phyloP scores from a whole-genome alignment of 2,797 vertebrate species.

The Acropternis orthonyx region DNA sequence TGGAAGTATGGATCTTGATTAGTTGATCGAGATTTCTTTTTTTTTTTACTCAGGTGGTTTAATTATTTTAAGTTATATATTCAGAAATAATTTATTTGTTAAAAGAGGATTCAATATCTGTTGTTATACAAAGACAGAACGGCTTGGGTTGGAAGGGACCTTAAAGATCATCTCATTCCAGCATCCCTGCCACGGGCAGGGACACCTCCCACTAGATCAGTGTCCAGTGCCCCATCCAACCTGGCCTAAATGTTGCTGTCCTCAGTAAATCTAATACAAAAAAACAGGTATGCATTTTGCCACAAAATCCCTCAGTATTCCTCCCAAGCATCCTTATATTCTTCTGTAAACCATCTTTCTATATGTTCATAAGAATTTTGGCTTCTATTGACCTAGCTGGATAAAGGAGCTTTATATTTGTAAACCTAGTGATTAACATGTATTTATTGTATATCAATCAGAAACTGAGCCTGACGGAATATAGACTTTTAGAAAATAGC shows the following conservation, averaged over 20 bases:
- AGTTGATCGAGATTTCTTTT: neutral
- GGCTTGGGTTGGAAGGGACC: neutral
- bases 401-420: neutral
- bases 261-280: neutral
- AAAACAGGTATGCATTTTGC: neutral
- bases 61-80: neutral
- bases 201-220: neutral
- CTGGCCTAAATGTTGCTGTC: neutral
- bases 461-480: neutral
- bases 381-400: neutral
- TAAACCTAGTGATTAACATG: neutral
- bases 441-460: neutral
- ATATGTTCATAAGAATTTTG: neutral
- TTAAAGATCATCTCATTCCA: neutral
- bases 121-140: neutral
- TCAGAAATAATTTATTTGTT: neutral
- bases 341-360: neutral
- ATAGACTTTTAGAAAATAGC: neutral
- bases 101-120: neutral
- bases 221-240: neutral
- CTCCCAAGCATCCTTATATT: neutral
- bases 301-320: neutral
- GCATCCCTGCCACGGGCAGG: neutral
- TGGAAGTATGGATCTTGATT: neutral
- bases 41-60: neutral